Evolutionary conservation across 37 sponge, comb jelly and placozoan species (phyloP).

Genomic region (Tethya wilhelma): DNA sequence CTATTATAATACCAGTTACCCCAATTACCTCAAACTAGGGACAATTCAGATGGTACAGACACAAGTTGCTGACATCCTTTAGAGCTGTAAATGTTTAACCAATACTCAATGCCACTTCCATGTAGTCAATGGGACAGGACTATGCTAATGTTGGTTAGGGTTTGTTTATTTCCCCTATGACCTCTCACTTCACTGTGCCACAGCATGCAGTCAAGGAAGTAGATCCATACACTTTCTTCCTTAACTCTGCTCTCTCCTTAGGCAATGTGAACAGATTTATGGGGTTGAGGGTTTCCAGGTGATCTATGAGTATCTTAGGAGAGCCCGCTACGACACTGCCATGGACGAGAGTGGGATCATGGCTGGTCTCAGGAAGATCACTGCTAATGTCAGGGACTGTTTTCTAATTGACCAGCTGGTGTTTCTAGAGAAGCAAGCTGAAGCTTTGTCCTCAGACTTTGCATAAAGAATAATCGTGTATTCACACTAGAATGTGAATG

Average conservation of each 20-base stretch:
- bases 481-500: too few relatives aligned
- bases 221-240: too few relatives aligned
- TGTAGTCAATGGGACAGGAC: too few relatives aligned
- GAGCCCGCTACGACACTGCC: conserved; percentile 14
- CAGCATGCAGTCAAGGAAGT: not conserved
- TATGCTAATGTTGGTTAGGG: too few relatives aligned
- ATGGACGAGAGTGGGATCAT: conserved; percentile 53
- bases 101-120: too few relatives aligned
- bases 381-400: conserved; percentile 68
- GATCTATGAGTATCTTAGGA: conserved; percentile 49
- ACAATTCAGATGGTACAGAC: not conserved
- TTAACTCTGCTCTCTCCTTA: not conserved
- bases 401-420: conserved; percentile 87
- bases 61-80: not conserved
- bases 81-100: too few relatives aligned
- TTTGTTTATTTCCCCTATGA: not conserved
- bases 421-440: conserved; percentile 68
- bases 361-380: conserved; percentile 48
- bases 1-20: not conserved
- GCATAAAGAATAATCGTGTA: too few relatives aligned
- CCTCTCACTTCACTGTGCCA: not conserved
- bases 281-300: conserved; percentile 44
- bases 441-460: too few relatives aligned
- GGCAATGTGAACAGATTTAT: conserved; percentile 33
- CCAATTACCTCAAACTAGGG: not conserved